A percentile compares a stretch with the other conserved stretches of the same genome.
These are phyloP conservation scores for Helostoma temminkii DNA, from an alignment of 2,797 vertebrate species.

Conservation along the genomic window DNA sequence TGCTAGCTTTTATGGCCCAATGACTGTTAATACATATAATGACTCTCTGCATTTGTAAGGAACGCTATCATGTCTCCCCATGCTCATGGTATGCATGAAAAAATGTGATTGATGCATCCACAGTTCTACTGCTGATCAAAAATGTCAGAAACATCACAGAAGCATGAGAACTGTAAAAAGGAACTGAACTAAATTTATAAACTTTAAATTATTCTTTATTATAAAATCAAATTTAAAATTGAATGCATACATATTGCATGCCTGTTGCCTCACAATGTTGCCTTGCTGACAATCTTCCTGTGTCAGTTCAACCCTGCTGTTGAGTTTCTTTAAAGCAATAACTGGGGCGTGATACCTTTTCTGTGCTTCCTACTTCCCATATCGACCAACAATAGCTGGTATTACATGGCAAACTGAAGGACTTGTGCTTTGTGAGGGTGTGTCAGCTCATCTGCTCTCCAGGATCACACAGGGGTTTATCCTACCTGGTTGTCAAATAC, in stretches of 20 bases:
- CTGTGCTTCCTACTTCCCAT: constrained; percentile 49
- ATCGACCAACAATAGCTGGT: constrained; percentile 67
- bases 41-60: background rate
- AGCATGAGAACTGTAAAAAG: background rate
- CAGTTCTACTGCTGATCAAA: background rate
- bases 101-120: background rate
- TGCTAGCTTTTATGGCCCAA: too few species aligned
- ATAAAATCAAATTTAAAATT: constrained; percentile 2
- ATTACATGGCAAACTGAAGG: constrained; percentile 67
- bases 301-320: constrained; percentile 22
- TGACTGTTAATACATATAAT: too few species aligned
- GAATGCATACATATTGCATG: background rate
- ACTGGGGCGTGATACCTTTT: constrained; percentile 48
- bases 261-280: constrained; percentile 1
- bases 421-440: constrained; percentile 46
- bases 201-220: background rate
- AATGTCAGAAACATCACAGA: background rate
- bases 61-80: background rate
- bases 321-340: constrained; percentile 52
- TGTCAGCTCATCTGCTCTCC: constrained; percentile 56
- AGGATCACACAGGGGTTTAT: constrained; percentile 41
- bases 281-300: constrained; percentile 22
- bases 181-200: background rate
- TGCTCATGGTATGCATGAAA: background rate
- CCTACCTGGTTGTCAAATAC: constrained; percentile 61